phyloP scores from a whole-genome alignment of 1,140 invertebrate genomes.

The Ceratosolen fusciceps region DNA sequence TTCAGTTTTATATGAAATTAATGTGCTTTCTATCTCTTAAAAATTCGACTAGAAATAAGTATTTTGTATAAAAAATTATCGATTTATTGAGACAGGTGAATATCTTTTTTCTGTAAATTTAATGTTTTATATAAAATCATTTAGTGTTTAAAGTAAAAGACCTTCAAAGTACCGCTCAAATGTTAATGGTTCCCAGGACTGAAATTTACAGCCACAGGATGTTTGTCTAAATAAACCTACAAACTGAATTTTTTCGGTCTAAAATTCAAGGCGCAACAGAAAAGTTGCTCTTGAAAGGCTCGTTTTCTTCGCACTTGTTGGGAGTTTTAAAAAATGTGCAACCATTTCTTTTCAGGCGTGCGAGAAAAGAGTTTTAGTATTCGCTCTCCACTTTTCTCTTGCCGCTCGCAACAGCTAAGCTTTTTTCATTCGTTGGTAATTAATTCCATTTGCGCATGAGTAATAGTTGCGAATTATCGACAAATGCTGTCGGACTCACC shows the following conservation, averaged over 20 bases:
- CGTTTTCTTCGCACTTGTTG: slow-evolving; percentile 14
- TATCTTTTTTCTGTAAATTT: too few species aligned
- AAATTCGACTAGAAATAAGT: too few species aligned
- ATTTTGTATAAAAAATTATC: too few species aligned
- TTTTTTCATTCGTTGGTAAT: slow-evolving; percentile 34
- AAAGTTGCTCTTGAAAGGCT: slow-evolving; percentile 26
- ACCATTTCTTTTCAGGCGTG: slow-evolving; percentile 29
- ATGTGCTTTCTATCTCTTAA: too few species aligned
- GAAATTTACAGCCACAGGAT: too few species aligned
- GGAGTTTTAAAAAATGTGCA: slow-evolving; percentile 33
- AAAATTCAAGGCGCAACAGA: background rate
- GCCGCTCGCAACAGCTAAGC: background rate
- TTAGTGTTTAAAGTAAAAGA: too few species aligned
- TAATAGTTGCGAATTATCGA: slow-evolving; percentile 20
- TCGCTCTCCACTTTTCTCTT: background rate
- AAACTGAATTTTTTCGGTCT: slow-evolving; percentile 1
- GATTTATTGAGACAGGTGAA: too few species aligned
- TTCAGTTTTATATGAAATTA: too few species aligned
- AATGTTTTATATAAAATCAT: too few species aligned
- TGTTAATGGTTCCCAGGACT: too few species aligned
- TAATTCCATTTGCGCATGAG: slow-evolving; percentile 33
- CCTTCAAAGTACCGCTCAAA: too few species aligned
- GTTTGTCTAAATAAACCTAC: slow-evolving; percentile 7
- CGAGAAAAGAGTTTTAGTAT: slow-evolving; percentile 1
- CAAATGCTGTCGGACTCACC: background rate